Base-by-base conservation (phyloP, 1,140 invertebrate species). In the Drosophila mayri region DNA sequence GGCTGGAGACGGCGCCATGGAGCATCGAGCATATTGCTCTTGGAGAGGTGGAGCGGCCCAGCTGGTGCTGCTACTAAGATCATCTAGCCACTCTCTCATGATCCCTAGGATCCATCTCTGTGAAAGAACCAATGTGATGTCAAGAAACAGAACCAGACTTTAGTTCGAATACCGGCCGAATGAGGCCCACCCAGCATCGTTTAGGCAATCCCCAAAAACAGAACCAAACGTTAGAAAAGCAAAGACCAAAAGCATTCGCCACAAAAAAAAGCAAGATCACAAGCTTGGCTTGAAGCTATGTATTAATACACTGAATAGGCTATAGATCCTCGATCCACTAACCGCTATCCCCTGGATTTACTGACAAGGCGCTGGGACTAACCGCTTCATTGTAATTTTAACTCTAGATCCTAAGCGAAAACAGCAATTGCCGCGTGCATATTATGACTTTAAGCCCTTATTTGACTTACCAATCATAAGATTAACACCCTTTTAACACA, bases 1-100 rank as follows among this genome's bases (percentile, higher is more conserved):
- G 93, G 14, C 93, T 94, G 60, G 94, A 95, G 79, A 93, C 93
- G 46, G 93, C 94, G 2, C 93, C 94, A 3, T 94, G 94, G 93
- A 94, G 93, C 65, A 94, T 94, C 37, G 93, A 93, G 52, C 94
- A 94, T 79, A 94, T 95, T 52, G 95, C 95, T 8, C 94, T 95
- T 58, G 95, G 94, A 3, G 94, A 95, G 63, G 85, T 93, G 16
- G 94, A 95, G 75, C 93, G 91, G 32, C 92, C 92, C 16, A 92
- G 93, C 71, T 94, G 94, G 70, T 95, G 95, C 82, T 95, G 94
- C 81, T 95, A 93, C 49, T 91, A 76, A 54, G 61, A 49, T 38
- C 14, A 3, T 2, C 5, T 0, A 4, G 18, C 18, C 20, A 44
- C 22, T 10, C 30, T 10, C 49, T 11, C 20, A 22, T 4, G 44